These are phyloP conservation scores for Lipotes vexillifer DNA, from an alignment of 2,113 vertebrate species.

Conservation along the genomic window DNA sequence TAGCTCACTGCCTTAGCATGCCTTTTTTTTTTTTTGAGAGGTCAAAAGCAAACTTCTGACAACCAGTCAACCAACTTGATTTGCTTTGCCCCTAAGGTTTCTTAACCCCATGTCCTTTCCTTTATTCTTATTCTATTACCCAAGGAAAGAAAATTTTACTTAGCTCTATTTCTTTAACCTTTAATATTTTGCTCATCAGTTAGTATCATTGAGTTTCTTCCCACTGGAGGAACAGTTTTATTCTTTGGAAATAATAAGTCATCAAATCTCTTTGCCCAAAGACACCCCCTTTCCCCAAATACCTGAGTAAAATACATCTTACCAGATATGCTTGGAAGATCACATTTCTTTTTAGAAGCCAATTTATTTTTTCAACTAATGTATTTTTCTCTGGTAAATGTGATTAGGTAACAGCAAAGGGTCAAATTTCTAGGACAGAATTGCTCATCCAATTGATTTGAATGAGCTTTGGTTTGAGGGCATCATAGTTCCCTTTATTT, in stretches of 20 bases:
- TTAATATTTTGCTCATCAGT: background rate
- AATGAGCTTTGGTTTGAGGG: background rate
- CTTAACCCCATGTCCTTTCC: slow-evolving; percentile 22
- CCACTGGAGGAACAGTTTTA: background rate
- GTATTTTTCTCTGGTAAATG: slow-evolving; percentile 20
- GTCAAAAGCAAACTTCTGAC: slow-evolving; percentile 27
- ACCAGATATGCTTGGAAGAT: background rate
- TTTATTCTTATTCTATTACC: slow-evolving; percentile 46
- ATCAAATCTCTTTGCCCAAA: slow-evolving; percentile 17
- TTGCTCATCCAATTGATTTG: background rate
- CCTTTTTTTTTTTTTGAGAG: background rate
- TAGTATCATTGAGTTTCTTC: slow-evolving; percentile 32
- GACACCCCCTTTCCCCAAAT: background rate
- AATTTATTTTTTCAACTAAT: background rate
- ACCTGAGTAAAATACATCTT: background rate
- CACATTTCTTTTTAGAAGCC: slow-evolving; percentile 12
- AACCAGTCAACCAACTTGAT: background rate
- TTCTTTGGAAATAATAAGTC: slow-evolving; percentile 34
- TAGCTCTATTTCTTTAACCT: background rate
- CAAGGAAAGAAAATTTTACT: background rate
- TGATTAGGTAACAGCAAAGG: background rate
- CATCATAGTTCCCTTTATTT: background rate
- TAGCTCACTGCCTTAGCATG: background rate
- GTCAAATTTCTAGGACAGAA: background rate
- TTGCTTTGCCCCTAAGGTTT: background rate